These are phyloP conservation scores for Arrhopalites spinosus DNA, from an alignment of 2,888 invertebrate genomes.

Conservation along the genomic window DNA sequence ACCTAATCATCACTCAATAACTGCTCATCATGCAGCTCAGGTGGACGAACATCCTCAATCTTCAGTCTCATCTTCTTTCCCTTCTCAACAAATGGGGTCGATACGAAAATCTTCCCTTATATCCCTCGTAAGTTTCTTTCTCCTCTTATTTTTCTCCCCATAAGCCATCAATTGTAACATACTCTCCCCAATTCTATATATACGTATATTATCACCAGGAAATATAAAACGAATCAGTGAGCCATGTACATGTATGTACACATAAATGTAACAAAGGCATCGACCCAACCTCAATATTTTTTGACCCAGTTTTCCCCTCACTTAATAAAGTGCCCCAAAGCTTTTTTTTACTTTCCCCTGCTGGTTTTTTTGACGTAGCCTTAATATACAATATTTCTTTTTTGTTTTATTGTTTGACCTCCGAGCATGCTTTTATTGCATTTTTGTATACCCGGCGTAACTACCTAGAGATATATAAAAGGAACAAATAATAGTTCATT, in stretches of 20 bases:
- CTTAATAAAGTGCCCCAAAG: background rate
- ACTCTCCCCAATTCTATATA: background rate
- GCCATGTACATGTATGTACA: too few relatives aligned
- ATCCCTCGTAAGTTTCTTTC: conserved; percentile 44
- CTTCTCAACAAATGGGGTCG: conserved; percentile 37
- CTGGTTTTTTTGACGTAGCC: too few relatives aligned
- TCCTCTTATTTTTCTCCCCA: too few relatives aligned
- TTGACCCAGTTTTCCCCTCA: background rate
- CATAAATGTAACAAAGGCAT: too few relatives aligned
- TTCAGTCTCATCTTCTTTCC: conserved; percentile 33
- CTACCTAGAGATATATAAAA: too few relatives aligned
- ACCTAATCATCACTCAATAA: conserved; percentile 34
- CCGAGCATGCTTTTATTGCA: too few relatives aligned
- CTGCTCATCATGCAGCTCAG: conserved; percentile 32
- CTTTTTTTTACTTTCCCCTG: background rate
- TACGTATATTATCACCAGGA: background rate
- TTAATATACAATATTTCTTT: too few relatives aligned
- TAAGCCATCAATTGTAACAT: background rate
- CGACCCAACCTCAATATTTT: background rate
- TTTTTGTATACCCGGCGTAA: too few relatives aligned
- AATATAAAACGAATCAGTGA: too few relatives aligned
- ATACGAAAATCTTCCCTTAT: conserved; percentile 50
- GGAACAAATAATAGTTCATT: too few relatives aligned
- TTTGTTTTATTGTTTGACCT: too few relatives aligned
- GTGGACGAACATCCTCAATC: conserved; percentile 42